These are phyloP conservation scores for Bombus polaris DNA, from an alignment of 1,140 invertebrate species.

Conservation along the genomic window DNA sequence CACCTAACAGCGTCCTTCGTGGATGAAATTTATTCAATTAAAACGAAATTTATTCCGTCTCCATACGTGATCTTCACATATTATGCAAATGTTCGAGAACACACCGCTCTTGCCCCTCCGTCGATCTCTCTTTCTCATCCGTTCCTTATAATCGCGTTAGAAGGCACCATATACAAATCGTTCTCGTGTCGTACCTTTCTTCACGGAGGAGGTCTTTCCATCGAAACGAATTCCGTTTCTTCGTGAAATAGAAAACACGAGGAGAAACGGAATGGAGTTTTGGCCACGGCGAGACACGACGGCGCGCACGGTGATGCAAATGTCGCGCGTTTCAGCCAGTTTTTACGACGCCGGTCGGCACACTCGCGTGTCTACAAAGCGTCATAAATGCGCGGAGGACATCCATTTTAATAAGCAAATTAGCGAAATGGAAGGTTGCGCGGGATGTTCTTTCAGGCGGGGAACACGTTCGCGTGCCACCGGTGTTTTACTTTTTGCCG, in stretches of 20 bases:
- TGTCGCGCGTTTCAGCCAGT: slow-evolving; percentile 28
- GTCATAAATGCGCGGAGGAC: slow-evolving; percentile 46
- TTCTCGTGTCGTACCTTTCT: slow-evolving; percentile 27
- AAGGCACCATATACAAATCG: slow-evolving; percentile 52
- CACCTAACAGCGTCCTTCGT: slow-evolving; percentile 19
- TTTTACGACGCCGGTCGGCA: slow-evolving; percentile 19
- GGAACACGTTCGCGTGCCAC: slow-evolving; percentile 62
- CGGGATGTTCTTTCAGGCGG: slow-evolving; percentile 29
- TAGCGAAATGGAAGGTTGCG: slow-evolving; percentile 57
- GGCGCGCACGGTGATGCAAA: slow-evolving; percentile 18
- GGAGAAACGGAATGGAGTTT: neutral
- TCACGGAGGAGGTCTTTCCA: neutral
- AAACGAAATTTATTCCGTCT: slow-evolving; percentile 52
- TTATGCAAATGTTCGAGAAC: slow-evolving; percentile 49
- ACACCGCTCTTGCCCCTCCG: neutral
- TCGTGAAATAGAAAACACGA: neutral
- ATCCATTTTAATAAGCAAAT: slow-evolving; percentile 73
- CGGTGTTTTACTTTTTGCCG: slow-evolving; percentile 56
- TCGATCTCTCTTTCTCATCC: neutral
- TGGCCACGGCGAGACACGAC: too few species aligned
- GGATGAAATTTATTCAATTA: slow-evolving; percentile 54
- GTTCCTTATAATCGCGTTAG: slow-evolving; percentile 2
- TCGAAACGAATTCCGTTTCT: neutral
- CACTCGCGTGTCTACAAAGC: slow-evolving; percentile 52
- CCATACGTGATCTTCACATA: slow-evolving; percentile 39